A percentile compares a stretch with the other conserved stretches of the same genome.
Evolutionary conservation across 2,113 vertebrate species (phyloP).

Genomic region (Nycticorax nycticorax): DNA sequence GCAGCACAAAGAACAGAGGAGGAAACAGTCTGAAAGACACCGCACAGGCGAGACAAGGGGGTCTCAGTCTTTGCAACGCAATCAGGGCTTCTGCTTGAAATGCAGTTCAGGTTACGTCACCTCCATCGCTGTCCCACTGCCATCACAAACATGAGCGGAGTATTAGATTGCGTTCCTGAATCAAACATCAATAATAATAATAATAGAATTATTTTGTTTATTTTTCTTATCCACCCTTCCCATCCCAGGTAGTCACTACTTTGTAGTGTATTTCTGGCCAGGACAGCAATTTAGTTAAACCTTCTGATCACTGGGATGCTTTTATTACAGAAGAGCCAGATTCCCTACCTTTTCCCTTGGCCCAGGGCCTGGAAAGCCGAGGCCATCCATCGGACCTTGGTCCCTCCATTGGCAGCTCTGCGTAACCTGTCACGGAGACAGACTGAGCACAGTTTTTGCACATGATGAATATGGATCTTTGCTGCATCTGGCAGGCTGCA

Average conservation of each 20-base stretch:
- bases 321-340: neutral
- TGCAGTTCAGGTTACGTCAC: neutral
- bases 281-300: neutral
- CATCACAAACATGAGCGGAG: neutral
- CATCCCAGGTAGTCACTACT: neutral
- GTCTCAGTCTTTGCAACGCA: neutral
- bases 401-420: neutral
- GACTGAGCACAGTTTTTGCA: neutral
- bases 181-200: neutral
- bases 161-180: neutral
- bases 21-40: neutral
- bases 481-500: conserved; percentile 45
- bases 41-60: neutral
- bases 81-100: neutral
- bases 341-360: conserved; percentile 5
- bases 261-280: neutral
- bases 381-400: neutral
- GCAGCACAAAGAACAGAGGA: conserved; percentile 27
- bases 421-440: neutral
- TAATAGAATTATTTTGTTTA: neutral
- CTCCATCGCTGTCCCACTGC: neutral
- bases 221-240: neutral
- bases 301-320: neutral
- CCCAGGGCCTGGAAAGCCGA: neutral
- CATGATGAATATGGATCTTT: conserved; percentile 36